These are phyloP conservation scores for Anas acuta DNA, from an alignment of 2,797 vertebrate species.

Conservation along the genomic window DNA sequence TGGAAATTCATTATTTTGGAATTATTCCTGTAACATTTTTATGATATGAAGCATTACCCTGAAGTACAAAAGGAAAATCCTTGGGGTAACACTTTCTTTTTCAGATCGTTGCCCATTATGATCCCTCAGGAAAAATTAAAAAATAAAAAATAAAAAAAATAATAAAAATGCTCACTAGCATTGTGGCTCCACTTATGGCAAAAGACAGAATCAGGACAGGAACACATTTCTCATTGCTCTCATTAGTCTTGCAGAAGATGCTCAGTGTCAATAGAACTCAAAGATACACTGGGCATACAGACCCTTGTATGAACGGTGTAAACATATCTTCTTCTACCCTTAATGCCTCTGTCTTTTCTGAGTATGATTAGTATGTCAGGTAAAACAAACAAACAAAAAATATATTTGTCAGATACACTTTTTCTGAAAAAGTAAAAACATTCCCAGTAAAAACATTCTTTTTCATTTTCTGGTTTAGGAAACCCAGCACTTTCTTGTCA, in stretches of 20 bases:
- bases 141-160: neutral
- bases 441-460: neutral
- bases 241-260: neutral
- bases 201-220: conserved; percentile 7
- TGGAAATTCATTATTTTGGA: neutral
- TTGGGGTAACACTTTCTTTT: neutral
- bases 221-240: neutral
- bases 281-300: neutral
- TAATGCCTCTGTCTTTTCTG: neutral
- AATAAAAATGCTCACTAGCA: neutral
- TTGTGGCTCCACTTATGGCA: neutral
- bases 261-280: neutral
- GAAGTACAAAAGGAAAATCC: neutral
- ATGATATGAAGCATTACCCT: neutral
- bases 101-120: neutral
- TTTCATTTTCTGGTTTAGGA: neutral
- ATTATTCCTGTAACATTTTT: neutral
- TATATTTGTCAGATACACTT: neutral
- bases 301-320: neutral
- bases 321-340: neutral
- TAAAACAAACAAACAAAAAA: neutral
- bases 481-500: neutral
- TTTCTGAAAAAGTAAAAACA: neutral
- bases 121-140: neutral
- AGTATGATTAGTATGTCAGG: neutral